Evolutionary conservation across 2,888 invertebrate species (phyloP).

Genomic region (Geotrupes spiniger): DNA sequence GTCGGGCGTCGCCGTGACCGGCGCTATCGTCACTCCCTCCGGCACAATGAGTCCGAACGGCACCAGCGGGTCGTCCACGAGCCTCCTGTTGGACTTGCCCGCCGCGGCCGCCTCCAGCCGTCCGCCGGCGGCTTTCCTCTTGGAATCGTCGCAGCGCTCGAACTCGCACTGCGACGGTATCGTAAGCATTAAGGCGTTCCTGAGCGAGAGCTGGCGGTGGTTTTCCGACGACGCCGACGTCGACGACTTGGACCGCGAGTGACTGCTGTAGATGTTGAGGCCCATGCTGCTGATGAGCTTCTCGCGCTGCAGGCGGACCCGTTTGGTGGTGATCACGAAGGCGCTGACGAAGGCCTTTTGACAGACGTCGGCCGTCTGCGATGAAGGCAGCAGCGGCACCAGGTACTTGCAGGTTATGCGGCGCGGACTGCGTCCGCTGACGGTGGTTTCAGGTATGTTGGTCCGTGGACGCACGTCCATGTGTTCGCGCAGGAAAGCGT

Average conservation of each 20-base stretch:
- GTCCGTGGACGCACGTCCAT: constrained; percentile 52
- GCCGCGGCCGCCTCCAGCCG: background rate
- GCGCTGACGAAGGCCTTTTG: constrained; percentile 57
- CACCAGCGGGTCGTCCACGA: constrained; percentile 48
- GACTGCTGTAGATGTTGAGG: constrained; percentile 49
- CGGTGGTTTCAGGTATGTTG: constrained; percentile 29
- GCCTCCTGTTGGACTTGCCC: constrained; percentile 20
- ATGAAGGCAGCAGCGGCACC: constrained; percentile 46
- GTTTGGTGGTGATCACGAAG: constrained; percentile 56
- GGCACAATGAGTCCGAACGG: constrained; percentile 50
- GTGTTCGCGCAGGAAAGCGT: constrained; percentile 52
- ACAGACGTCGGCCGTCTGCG: constrained; percentile 51
- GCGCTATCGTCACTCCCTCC: constrained; percentile 51
- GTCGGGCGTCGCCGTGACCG: constrained; percentile 49
- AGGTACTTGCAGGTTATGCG: constrained; percentile 56
- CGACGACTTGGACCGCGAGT: constrained; percentile 27
- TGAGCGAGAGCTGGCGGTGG: constrained; percentile 8
- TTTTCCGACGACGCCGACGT: constrained; percentile 17
- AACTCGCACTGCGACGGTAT: constrained; percentile 28
- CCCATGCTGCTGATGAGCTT: constrained; percentile 52
- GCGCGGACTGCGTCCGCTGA: constrained; percentile 45
- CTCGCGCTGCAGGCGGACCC: constrained; percentile 53
- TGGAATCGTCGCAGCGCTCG: constrained; percentile 19
- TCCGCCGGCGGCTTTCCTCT: background rate
- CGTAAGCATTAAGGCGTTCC: constrained; percentile 15